Evolutionary conservation across 2,888 invertebrate species (phyloP), one percentile per base, ranked within the genome.

Genomic region (Periphyllus acericola): DNA sequence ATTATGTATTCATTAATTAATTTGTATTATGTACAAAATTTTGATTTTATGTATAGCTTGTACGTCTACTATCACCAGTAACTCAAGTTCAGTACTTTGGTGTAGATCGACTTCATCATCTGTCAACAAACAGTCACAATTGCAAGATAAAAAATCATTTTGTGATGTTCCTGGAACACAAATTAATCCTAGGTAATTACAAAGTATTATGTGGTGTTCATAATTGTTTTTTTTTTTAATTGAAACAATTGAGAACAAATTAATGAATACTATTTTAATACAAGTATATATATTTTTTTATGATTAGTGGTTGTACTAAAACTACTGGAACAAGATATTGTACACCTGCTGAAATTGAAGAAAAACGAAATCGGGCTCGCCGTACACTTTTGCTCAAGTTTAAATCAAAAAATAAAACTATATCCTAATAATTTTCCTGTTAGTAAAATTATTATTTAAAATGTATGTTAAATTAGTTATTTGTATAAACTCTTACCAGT

Each of bases 381-480:
- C 79, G 86, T 14, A 74, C 36, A 34, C 71, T 80, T 21, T n/a
- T 87, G 17, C 80, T 87, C 3, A 80, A 87, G 25, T 80, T 80
- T 25, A 87, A 87, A 80, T 71, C 71, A 17, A 87, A 71, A 87
- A 87, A 87, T 32, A 87, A 80, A 32, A 87, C 25, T 34, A 36
- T 21, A 19, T 17, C 17, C 3, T 72, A 36, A 72, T 72, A 36
- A 72, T 32, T 46, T 72, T 1, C 71, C 11, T n/a, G 9, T 25
- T 60, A 25, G 3, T n/a, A n/a, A n/a, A n/a, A n/a, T n/a, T n/a
- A n/a, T n/a, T 46, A 46, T 68, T 68, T 21, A 68, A n/a, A 66
- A 66, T 66, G 19, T 68, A 5, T n/a, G 5, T 68, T 17, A 9
- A 60, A 60, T 60, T 60, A 21, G 8, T 60, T 21, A 60, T 60